These are phyloP conservation scores for Microplitis demolitor DNA, from an alignment of 1,140 invertebrate species.

Conservation along the genomic window DNA sequence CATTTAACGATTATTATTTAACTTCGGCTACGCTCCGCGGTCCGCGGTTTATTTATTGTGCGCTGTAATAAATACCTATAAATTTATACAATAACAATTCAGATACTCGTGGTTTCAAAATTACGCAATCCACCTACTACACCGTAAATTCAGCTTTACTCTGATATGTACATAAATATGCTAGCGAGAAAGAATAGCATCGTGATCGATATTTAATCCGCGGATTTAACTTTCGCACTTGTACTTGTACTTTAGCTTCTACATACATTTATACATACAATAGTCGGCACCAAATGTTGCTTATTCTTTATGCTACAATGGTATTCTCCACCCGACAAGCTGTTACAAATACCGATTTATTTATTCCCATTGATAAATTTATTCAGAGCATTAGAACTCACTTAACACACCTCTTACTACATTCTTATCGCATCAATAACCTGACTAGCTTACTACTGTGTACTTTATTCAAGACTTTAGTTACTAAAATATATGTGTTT, in stretches of 20 bases:
- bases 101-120: conserved; percentile 7
- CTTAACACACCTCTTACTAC: conserved; percentile 21
- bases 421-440: conserved; percentile 26
- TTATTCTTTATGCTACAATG: not conserved
- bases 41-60: not conserved
- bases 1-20: not conserved
- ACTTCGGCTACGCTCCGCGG: not conserved
- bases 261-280: not conserved
- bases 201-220: conserved; percentile 17
- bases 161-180: not conserved
- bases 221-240: conserved; percentile 5
- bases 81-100: not conserved
- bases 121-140: not conserved
- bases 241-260: not conserved
- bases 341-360: not conserved
- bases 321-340: not conserved
- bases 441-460: not conserved
- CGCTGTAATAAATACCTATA: not conserved
- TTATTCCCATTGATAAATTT: conserved; percentile 12
- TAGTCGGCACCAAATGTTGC: not conserved
- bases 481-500: not conserved
- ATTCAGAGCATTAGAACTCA: conserved; percentile 17
- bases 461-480: not conserved
- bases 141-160: too few relatives aligned
- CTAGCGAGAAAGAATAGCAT: conserved; percentile 9